Percentiles rank a stretch among this genome's conserved stretches.
These are phyloP conservation scores for Cheilosia soror DNA, from an alignment of 2,888 invertebrate species.

Conservation along the genomic window DNA sequence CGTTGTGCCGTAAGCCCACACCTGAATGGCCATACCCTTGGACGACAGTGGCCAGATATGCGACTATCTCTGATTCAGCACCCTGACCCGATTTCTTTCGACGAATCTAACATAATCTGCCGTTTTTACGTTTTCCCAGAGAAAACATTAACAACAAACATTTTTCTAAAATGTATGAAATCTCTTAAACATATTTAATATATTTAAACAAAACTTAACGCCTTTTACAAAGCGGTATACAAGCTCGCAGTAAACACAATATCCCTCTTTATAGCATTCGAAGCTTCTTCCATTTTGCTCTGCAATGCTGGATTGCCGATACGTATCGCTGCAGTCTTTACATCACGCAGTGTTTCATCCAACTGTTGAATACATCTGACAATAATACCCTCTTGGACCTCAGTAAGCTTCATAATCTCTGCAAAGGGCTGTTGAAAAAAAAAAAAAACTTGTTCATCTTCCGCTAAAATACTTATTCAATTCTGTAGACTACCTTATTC, in stretches of 20 bases:
- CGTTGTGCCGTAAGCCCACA: no score
- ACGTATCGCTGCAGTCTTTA: conserved; percentile 95
- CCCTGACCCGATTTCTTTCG: no score
- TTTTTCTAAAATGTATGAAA: no score
- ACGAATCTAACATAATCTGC: no score
- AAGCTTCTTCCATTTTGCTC: conserved; percentile 97
- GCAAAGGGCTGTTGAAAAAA: conserved; percentile 89
- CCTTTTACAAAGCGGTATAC: conserved; percentile 87
- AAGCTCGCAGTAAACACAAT: conserved; percentile 99
- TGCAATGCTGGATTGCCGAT: conserved; percentile 96
- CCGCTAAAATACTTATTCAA: background rate
- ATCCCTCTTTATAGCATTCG: conserved; percentile 96
- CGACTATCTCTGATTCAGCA: no score
- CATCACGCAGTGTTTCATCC: conserved; percentile 94
- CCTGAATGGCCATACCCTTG: no score
- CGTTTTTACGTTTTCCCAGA: no score
- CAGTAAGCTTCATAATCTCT: conserved; percentile 95
- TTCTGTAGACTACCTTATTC: conserved; percentile 86
- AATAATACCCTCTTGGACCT: conserved; percentile 98
- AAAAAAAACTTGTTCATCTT: background rate
- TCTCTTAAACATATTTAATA: no score
- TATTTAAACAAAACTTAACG: background rate
- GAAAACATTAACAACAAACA: no score
- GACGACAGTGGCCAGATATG: no score
- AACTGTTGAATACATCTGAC: conserved; percentile 98